Conservation (phyloP, 2,888 invertebrate species). For the Pilophorus perplexus region DNA sequence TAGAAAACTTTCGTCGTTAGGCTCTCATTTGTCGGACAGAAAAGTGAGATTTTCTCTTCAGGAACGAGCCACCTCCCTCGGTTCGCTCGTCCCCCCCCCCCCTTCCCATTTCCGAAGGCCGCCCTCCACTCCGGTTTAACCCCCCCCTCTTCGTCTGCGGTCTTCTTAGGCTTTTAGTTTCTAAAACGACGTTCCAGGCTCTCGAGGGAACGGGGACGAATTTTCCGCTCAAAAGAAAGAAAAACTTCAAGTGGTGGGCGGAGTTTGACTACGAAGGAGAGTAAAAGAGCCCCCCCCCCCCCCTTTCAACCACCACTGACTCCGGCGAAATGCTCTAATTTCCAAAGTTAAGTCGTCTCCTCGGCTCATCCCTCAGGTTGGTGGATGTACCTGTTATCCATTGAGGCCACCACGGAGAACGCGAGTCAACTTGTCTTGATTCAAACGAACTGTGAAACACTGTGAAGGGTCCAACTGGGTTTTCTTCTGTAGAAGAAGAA, state of each 20-base stretch:
- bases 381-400: no score
- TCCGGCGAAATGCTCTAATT: slow-evolving; percentile 25
- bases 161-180: slow-evolving; percentile 23
- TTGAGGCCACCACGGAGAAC: no score
- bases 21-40: slow-evolving; percentile 43
- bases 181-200: slow-evolving; percentile 27
- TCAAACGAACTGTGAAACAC: no score
- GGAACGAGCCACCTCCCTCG: slow-evolving; percentile 13
- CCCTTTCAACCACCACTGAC: no score
- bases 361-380: background rate
- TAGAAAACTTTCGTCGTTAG: slow-evolving; percentile 45
- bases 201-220: slow-evolving; percentile 4
- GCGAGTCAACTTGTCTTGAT: no score
- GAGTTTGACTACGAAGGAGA: background rate
- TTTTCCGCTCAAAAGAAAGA: slow-evolving; percentile 40
- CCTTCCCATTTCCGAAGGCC: background rate
- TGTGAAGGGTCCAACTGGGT: no score
- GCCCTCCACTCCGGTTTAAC: slow-evolving; percentile 6
- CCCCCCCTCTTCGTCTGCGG: slow-evolving; percentile 22
- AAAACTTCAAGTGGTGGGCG: background rate
- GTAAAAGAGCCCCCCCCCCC: no score
- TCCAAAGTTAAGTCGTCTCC: slow-evolving; percentile 18
- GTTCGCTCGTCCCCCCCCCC: background rate
- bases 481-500: no score
- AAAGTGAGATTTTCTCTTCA: slow-evolving; percentile 36